Evolutionary conservation across 2,797 vertebrate species (phyloP).

Genomic region (Coregonus ussuriensis): DNA sequence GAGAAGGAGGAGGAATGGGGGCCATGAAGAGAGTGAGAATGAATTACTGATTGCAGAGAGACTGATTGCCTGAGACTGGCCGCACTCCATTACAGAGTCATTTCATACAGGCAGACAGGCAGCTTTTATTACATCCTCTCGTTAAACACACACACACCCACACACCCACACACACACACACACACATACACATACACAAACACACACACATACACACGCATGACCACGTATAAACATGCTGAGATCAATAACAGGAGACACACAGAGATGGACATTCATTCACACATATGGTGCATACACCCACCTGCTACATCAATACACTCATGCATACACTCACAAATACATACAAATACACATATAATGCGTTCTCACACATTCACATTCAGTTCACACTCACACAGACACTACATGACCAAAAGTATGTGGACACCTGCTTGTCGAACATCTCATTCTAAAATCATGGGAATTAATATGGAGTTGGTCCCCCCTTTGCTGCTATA

Average conservation of each 20-base stretch:
- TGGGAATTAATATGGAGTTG: no score
- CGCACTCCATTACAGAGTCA: conserved; percentile 70
- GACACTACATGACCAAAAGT: background rate
- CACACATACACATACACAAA: background rate
- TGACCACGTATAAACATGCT: conserved; percentile 19
- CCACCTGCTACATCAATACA: conserved; percentile 41
- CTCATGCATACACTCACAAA: conserved; percentile 39
- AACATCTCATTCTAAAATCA: no score
- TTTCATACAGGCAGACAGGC: conserved; percentile 61
- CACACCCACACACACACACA: conserved; percentile 13
- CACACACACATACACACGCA: conserved; percentile 30
- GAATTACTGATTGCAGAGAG: conserved; percentile 72
- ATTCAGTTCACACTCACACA: conserved; percentile 19
- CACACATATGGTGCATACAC: background rate
- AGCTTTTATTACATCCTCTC: conserved; percentile 72
- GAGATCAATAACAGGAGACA: background rate
- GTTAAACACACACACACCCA: conserved; percentile 57
- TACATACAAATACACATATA: conserved; percentile 19
- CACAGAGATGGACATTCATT: background rate
- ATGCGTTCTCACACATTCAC: conserved; percentile 11
- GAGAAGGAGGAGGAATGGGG: conserved; percentile 33
- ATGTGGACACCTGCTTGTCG: no score
- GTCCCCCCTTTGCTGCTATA: no score
- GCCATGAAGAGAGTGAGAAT: conserved; percentile 54
- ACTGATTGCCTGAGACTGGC: conserved; percentile 73